phyloP scores from a whole-genome alignment of 2,797 vertebrate genomes.

The Cryptoblepharus egeriae region DNA sequence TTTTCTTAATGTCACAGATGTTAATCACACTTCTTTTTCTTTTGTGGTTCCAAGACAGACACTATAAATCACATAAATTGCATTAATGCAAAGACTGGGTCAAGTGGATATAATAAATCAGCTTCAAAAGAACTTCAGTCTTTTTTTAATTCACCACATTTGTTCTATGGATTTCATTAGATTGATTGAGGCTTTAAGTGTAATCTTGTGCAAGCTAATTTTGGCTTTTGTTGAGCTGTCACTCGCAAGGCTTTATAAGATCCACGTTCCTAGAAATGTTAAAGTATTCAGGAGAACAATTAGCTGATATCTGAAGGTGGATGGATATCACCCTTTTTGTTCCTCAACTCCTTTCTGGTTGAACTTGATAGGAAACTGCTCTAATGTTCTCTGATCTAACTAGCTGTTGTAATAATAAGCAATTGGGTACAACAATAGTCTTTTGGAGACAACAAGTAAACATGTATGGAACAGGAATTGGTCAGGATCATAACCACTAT shows the following conservation, averaged over 20 bases:
- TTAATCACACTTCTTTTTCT: conserved; percentile 32
- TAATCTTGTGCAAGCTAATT: conserved; percentile 42
- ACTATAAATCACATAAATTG: conserved; percentile 36
- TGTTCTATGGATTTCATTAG: conserved; percentile 47
- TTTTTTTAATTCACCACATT: conserved; percentile 22
- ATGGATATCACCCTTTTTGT: conserved; percentile 13
- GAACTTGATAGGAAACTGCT: background rate
- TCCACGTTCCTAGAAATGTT: conserved; percentile 29
- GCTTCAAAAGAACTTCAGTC: conserved; percentile 39
- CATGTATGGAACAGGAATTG: background rate
- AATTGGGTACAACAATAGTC: background rate
- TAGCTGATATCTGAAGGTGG: conserved; percentile 13
- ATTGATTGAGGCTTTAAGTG: conserved; percentile 34
- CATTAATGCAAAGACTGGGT: conserved; percentile 29
- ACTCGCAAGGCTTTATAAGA: conserved; percentile 23
- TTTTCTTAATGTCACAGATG: conserved; percentile 15
- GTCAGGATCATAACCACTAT: no score
- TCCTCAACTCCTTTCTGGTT: conserved; percentile 14
- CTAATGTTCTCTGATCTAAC: background rate
- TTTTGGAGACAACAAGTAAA: background rate
- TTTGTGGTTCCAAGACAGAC: conserved; percentile 23
- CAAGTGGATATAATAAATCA: conserved; percentile 45
- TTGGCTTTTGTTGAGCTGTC: conserved; percentile 23
- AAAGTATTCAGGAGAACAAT: conserved; percentile 23
- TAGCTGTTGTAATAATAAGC: background rate